These are phyloP conservation scores for Sebastes diaconus DNA, from an alignment of 2,797 vertebrate genomes.

Conservation along the genomic window DNA sequence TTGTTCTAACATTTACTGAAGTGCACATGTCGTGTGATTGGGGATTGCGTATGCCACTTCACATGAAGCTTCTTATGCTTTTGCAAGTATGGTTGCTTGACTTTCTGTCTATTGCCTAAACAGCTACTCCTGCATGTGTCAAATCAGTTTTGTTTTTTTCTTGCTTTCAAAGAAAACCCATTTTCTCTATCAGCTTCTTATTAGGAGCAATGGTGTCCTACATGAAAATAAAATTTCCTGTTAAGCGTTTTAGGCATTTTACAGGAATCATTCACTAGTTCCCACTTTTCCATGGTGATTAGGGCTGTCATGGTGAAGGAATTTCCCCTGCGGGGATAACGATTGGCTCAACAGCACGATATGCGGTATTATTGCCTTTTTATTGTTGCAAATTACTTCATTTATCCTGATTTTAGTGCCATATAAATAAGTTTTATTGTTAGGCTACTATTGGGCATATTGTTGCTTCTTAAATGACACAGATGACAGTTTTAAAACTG, in stretches of 20 bases:
- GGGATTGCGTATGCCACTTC: slow-evolving; percentile 3
- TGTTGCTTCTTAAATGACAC: too few relatives aligned
- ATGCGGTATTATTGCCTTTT: too few relatives aligned
- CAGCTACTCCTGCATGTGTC: background rate
- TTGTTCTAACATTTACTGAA: background rate
- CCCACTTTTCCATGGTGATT: background rate
- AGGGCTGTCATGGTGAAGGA: too few relatives aligned
- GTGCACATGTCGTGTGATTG: background rate
- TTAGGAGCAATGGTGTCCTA: too few relatives aligned
- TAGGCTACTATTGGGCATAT: too few relatives aligned
- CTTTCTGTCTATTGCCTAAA: background rate
- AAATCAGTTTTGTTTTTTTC: background rate
- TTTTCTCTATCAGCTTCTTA: background rate
- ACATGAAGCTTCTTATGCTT: slow-evolving; percentile 19
- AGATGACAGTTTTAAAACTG: too few relatives aligned
- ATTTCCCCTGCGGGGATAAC: too few relatives aligned
- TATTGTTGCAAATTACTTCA: too few relatives aligned
- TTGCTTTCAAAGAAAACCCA: background rate
- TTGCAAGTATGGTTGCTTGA: background rate
- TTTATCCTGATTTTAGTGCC: too few relatives aligned
- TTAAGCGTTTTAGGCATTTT: background rate
- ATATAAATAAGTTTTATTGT: too few relatives aligned
- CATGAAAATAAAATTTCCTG: background rate
- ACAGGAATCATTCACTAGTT: background rate
- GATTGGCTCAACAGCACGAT: too few relatives aligned